phyloP scores from a whole-genome alignment of 2,113 vertebrate species.

The Brachionichthys hirsutus region DNA sequence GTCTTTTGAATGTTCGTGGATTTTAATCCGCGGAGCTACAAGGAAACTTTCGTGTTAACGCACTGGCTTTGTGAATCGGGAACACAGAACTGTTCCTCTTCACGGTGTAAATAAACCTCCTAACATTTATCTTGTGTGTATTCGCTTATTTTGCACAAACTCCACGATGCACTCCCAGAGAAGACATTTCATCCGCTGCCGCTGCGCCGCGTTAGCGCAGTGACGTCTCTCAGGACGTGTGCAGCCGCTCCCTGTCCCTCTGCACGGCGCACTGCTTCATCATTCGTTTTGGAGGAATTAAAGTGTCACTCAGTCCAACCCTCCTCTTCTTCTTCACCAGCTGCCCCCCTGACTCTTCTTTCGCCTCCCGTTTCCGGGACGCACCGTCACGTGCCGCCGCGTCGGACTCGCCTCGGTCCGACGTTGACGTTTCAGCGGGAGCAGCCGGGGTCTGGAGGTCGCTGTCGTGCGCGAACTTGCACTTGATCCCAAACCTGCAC shows the following conservation, averaged over 20 bases:
- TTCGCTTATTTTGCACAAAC: conserved; percentile 20
- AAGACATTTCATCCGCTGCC: background rate
- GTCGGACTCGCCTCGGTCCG: conserved; percentile 1
- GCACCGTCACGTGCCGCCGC: background rate
- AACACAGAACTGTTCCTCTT: conserved; percentile 44
- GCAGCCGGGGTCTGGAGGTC: conserved; percentile 70
- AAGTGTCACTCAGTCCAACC: conserved; percentile 77
- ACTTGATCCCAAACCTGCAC: conserved; percentile 81
- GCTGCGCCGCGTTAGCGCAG: background rate
- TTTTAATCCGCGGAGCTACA: conserved; percentile 26
- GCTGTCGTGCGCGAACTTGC: conserved; percentile 82
- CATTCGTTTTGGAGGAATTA: conserved; percentile 79
- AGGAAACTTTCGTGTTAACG: conserved; percentile 39
- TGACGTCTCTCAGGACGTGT: conserved; percentile 42
- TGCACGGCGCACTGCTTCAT: conserved; percentile 74
- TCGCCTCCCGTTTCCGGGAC: conserved; percentile 8
- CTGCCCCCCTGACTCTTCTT: conserved; percentile 46
- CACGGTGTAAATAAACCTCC: conserved; percentile 69
- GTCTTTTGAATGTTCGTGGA: conserved; percentile 18
- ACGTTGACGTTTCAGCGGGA: conserved; percentile 5
- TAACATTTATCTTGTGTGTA: conserved; percentile 46
- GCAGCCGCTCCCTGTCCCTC: conserved; percentile 51
- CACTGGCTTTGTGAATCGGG: conserved; percentile 33
- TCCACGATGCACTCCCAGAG: background rate
- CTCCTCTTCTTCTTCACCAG: conserved; percentile 67